Conservation (phyloP, 2,888 invertebrate species). For the Papilio gigon region DNA sequence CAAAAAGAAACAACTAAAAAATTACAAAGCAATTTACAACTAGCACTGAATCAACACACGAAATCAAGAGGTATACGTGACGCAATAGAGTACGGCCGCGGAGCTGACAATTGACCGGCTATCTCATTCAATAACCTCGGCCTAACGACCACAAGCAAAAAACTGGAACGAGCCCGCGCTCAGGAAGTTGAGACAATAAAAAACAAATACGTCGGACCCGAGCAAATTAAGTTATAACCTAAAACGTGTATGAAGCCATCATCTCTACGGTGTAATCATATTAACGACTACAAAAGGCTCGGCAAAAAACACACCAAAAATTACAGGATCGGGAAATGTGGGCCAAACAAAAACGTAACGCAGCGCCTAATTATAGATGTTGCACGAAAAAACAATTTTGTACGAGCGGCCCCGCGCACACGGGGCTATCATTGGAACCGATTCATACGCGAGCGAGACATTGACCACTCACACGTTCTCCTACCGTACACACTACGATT, state of each 20-base stretch:
- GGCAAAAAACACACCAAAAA: slow-evolving; percentile 80
- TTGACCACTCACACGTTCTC: no score
- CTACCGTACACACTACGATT: background rate
- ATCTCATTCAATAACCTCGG: slow-evolving; percentile 80
- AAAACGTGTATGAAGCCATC: slow-evolving; percentile 83
- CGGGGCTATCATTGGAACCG: slow-evolving; percentile 55
- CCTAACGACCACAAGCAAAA: slow-evolving; percentile 77
- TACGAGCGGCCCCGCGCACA: slow-evolving; percentile 69
- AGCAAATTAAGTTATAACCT: slow-evolving; percentile 83
- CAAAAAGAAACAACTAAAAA: slow-evolving; percentile 54
- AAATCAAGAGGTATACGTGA: slow-evolving; percentile 64
- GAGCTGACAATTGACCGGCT: slow-evolving; percentile 70
- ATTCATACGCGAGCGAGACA: slow-evolving; percentile 26
- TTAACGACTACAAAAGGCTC: slow-evolving; percentile 82
- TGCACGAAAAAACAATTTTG: slow-evolving; percentile 81
- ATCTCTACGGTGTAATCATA: slow-evolving; percentile 82
- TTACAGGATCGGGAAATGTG: slow-evolving; percentile 83
- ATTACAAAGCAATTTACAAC: slow-evolving; percentile 65
- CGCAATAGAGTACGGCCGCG: slow-evolving; percentile 48
- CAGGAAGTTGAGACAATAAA: slow-evolving; percentile 80
- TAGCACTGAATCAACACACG: slow-evolving; percentile 62
- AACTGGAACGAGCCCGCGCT: slow-evolving; percentile 66
- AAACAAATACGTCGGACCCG: slow-evolving; percentile 78
- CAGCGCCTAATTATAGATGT: slow-evolving; percentile 82
- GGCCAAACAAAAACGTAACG: slow-evolving; percentile 83